These are phyloP conservation scores for Sciurus carolinensis DNA, from an alignment of 2,797 vertebrate species.

Conservation along the genomic window DNA sequence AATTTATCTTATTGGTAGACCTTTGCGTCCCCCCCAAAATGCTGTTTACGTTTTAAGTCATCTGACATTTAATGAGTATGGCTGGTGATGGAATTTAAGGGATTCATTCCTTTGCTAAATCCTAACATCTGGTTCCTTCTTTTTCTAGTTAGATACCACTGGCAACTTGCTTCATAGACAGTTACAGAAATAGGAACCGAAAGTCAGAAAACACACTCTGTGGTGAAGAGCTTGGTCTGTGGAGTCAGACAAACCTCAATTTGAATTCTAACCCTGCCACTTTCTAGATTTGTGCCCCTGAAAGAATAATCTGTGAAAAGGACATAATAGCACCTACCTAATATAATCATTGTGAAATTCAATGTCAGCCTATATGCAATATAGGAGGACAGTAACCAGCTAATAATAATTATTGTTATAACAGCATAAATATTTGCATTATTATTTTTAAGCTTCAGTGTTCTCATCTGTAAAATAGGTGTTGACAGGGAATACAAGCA, in stretches of 20 bases:
- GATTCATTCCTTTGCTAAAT: background rate
- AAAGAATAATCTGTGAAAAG: background rate
- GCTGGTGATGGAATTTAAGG: background rate
- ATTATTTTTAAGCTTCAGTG: background rate
- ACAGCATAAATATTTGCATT: background rate
- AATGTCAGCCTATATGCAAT: background rate
- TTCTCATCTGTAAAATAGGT: conserved; percentile 38
- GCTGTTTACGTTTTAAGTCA: conserved; percentile 57
- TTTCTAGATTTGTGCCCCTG: background rate
- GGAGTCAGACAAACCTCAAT: background rate
- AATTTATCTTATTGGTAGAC: conserved; percentile 61
- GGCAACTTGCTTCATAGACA: background rate
- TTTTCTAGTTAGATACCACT: background rate
- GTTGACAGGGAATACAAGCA: background rate
- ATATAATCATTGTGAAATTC: background rate
- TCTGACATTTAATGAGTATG: background rate
- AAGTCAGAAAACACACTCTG: background rate
- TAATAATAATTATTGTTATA: background rate
- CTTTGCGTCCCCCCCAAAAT: background rate
- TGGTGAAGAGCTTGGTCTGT: background rate
- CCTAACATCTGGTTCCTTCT: background rate
- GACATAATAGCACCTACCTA: background rate
- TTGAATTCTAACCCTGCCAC: background rate
- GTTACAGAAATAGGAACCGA: background rate
- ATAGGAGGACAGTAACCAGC: background rate